A percentile compares a stretch with the other conserved stretches of the same genome.
phyloP scores from a whole-genome alignment of 2,797 vertebrate species.

The Macropodus opercularis region DNA sequence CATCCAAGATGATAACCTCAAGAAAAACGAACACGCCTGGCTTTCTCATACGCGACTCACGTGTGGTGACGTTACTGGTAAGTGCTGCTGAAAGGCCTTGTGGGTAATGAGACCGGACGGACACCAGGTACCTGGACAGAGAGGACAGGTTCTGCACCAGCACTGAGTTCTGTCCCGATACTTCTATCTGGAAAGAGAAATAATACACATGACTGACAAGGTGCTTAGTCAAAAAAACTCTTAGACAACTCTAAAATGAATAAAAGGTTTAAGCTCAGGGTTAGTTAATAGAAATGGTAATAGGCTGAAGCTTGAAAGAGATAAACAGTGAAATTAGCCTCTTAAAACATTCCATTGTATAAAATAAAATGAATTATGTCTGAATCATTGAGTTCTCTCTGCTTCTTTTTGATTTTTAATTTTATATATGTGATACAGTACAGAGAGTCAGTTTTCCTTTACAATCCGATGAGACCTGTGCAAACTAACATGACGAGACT shows the following conservation, averaged over 20 bases:
- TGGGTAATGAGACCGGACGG: slow-evolving; percentile 82
- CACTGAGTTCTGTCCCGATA: slow-evolving; percentile 82
- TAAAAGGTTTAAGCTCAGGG: too few species aligned
- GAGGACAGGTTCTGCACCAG: slow-evolving; percentile 88
- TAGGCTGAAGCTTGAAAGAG: too few species aligned
- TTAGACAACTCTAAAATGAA: too few species aligned
- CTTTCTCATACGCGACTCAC: slow-evolving; percentile 76
- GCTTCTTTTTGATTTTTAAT: too few species aligned
- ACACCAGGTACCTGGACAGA: slow-evolving; percentile 88
- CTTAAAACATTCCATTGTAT: too few species aligned
- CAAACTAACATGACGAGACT: neutral
- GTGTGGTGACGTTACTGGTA: slow-evolving; percentile 87
- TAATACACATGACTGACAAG: too few species aligned
- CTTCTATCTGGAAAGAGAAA: slow-evolving; percentile 81
- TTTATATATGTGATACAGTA: neutral
- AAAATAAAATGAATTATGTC: too few species aligned
- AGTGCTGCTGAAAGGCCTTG: slow-evolving; percentile 83
- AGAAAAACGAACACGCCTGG: neutral
- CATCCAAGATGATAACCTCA: neutral
- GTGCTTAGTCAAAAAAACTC: too few species aligned
- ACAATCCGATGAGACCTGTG: neutral
- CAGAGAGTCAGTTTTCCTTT: neutral
- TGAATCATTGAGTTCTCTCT: too few species aligned
- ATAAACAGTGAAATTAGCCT: too few species aligned
- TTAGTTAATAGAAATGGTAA: too few species aligned